Conservation (phyloP, 2,888 invertebrate species). For the Psylliodes chrysocephalus region DNA sequence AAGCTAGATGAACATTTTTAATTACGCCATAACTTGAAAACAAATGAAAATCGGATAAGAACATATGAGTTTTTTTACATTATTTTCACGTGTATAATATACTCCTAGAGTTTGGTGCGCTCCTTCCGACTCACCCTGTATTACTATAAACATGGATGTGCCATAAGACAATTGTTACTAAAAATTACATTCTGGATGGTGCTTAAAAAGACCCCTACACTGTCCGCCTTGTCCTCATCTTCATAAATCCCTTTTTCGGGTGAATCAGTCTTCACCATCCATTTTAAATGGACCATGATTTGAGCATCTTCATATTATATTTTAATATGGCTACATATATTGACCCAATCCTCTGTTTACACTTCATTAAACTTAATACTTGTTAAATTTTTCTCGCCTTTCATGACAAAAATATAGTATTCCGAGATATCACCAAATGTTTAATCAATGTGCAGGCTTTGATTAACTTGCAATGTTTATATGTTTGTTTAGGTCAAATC, state of each 20-base stretch:
- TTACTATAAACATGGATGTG: no score
- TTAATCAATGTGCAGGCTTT: not conserved
- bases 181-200: no score
- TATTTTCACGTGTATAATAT: no score
- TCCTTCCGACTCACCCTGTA: no score
- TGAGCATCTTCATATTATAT: not conserved
- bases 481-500: no score
- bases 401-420: not conserved
- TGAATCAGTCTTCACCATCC: not conserved
- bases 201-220: not conserved
- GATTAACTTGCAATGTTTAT: no score
- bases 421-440: not conserved
- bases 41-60: no score
- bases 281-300: not conserved
- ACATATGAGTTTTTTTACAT: no score
- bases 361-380: not conserved
- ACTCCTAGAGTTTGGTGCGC: no score
- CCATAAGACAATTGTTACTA: no score
- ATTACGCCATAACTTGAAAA: no score
- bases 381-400: not conserved
- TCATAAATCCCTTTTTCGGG: not conserved
- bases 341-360: not conserved
- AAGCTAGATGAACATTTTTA: no score
- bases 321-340: not conserved
- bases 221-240: not conserved